Evolutionary conservation across 2,888 invertebrate genomes (phyloP).

Genomic region (Cosmia trapezina): DNA sequence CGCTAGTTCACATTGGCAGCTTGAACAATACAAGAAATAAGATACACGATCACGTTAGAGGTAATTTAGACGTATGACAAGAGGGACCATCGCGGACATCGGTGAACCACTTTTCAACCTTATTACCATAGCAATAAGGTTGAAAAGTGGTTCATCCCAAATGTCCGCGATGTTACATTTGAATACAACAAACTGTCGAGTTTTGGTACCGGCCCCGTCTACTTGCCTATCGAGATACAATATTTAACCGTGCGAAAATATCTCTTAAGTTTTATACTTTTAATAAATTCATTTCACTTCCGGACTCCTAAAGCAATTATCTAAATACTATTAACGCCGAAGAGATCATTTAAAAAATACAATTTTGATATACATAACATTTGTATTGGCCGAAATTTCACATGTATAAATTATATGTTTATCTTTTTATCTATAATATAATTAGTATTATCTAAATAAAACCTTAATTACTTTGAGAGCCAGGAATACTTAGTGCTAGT

Average conservation of each 20-base stretch:
- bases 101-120: too few species aligned
- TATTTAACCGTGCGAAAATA: conserved; percentile 90
- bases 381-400: conserved; percentile 88
- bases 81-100: not conserved
- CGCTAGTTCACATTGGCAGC: conserved; percentile 62
- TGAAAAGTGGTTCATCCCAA: too few species aligned
- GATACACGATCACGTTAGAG: conserved; percentile 17
- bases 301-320: conserved; percentile 90
- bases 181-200: conserved; percentile 53
- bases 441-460: conserved; percentile 85
- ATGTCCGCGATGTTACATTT: conserved; percentile 3
- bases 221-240: conserved; percentile 80
- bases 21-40: conserved; percentile 29
- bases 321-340: conserved; percentile 85
- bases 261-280: conserved; percentile 86
- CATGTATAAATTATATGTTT: conserved; percentile 83
- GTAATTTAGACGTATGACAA: conserved; percentile 16
- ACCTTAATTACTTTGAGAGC: conserved; percentile 90
- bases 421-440: conserved; percentile 75
- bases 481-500: conserved; percentile 87
- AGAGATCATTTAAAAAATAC: conserved; percentile 90
- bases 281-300: conserved; percentile 89
- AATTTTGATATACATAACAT: conserved; percentile 89
- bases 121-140: too few species aligned
- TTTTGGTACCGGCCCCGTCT: conserved; percentile 70